Evolutionary conservation across 2,113 vertebrate species (phyloP).

Genomic region (Etheostoma cragini): DNA sequence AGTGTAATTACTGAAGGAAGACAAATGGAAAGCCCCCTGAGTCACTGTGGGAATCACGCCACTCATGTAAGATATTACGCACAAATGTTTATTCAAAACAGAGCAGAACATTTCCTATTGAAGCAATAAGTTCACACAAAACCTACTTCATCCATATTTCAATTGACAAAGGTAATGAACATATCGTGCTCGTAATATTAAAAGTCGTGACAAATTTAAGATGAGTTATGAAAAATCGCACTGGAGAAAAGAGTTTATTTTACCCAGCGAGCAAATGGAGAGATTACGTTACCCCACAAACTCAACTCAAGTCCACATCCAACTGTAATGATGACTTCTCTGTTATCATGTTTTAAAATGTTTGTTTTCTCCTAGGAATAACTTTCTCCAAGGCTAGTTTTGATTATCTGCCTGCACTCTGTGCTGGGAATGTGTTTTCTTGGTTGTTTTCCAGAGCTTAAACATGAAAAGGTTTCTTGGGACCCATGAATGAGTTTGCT

Average conservation of each 20-base stretch:
- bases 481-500: conserved; percentile 31
- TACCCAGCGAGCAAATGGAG: conserved; percentile 38
- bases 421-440: conserved; percentile 39
- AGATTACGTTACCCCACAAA: conserved; percentile 56
- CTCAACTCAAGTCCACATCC: conserved; percentile 22
- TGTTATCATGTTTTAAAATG: conserved; percentile 69
- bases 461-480: conserved; percentile 11
- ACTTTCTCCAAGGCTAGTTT: conserved; percentile 24
- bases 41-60: conserved; percentile 50
- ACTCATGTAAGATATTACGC: conserved; percentile 21
- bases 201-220: conserved; percentile 20
- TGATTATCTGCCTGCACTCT: conserved; percentile 4
- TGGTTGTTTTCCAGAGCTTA: conserved; percentile 20
- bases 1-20: conserved; percentile 37
- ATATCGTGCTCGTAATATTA: conserved; percentile 11
- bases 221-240: conserved; percentile 41
- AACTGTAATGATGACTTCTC: conserved; percentile 40
- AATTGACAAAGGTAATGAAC: neutral
- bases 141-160: neutral
- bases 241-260: conserved; percentile 13
- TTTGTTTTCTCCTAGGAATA: conserved; percentile 55
- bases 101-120: conserved; percentile 4
- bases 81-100: conserved; percentile 46
- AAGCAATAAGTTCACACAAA: neutral
- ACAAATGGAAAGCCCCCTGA: conserved; percentile 63